Percentiles rank a stretch among this genome's conserved stretches.
Conservation (phyloP, 2,113 vertebrate species). For the Trachemys scripta region DNA sequence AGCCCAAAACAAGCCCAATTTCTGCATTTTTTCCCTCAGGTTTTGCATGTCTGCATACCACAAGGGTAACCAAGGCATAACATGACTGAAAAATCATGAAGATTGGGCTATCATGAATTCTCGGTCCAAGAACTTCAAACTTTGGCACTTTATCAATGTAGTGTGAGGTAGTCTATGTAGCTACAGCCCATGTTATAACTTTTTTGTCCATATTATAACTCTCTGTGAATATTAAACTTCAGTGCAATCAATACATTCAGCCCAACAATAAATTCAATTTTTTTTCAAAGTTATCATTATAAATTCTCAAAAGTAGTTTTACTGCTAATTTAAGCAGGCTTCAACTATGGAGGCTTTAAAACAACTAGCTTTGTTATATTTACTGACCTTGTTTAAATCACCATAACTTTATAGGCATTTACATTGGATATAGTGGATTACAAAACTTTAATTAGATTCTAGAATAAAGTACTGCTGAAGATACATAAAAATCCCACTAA, state of each 20-base stretch:
- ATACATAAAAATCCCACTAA: background rate
- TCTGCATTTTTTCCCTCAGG: no score
- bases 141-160: background rate
- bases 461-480: background rate
- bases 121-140: background rate
- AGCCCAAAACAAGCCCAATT: no score
- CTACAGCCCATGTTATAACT: background rate
- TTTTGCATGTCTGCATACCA: no score
- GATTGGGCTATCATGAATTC: background rate
- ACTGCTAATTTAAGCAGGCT: background rate
- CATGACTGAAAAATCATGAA: background rate
- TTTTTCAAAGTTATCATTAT: background rate
- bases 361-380: background rate
- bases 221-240: background rate
- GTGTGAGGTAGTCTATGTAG: background rate
- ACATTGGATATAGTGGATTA: background rate
- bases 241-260: background rate
- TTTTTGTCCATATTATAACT: background rate
- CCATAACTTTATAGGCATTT: background rate
- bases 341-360: background rate
- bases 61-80: background rate
- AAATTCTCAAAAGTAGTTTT: background rate
- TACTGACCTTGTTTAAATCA: background rate
- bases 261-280: background rate
- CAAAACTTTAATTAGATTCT: background rate